Conservation (phyloP, 2,888 invertebrate species). For the Rutpela maculata region DNA sequence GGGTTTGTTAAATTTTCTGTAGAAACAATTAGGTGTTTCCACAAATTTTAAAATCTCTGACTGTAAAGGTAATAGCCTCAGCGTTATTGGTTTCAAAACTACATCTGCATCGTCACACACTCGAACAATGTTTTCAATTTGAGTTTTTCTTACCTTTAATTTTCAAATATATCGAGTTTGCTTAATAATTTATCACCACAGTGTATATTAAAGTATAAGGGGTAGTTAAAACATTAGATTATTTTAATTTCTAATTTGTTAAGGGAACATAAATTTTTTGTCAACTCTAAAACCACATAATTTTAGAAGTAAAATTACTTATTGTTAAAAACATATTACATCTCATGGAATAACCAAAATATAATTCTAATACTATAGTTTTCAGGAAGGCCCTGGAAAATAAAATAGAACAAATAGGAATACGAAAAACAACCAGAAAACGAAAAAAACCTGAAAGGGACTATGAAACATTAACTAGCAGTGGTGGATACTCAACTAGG, state of each 20-base stretch:
- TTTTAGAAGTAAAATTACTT: neutral
- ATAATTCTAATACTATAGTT: slow-evolving; percentile 22
- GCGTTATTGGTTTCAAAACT: too few relatives aligned
- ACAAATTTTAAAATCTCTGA: too few relatives aligned
- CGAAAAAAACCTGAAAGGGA: slow-evolving; percentile 32
- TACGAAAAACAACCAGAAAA: slow-evolving; percentile 30
- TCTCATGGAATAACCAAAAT: neutral
- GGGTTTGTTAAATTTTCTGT: too few relatives aligned
- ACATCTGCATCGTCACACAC: too few relatives aligned
- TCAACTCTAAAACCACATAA: neutral
- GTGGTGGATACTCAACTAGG: slow-evolving; percentile 32
- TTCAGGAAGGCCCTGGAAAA: slow-evolving; percentile 39
- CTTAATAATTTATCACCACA: too few relatives aligned
- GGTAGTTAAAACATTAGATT: neutral
- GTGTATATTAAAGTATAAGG: neutral
- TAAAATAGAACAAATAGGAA: slow-evolving; percentile 1
- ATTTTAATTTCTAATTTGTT: neutral
- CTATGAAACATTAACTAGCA: slow-evolving; percentile 38
- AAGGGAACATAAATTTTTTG: neutral
- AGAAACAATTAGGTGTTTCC: too few relatives aligned
- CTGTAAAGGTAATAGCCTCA: too few relatives aligned
- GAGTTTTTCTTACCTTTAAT: too few relatives aligned
- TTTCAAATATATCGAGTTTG: too few relatives aligned
- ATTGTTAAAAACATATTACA: neutral
- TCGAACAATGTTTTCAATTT: too few relatives aligned